Evolutionary conservation across 2,797 vertebrate genomes (phyloP), one percentile per base, ranked within the genome.

Genomic region (Staurois parvus): DNA sequence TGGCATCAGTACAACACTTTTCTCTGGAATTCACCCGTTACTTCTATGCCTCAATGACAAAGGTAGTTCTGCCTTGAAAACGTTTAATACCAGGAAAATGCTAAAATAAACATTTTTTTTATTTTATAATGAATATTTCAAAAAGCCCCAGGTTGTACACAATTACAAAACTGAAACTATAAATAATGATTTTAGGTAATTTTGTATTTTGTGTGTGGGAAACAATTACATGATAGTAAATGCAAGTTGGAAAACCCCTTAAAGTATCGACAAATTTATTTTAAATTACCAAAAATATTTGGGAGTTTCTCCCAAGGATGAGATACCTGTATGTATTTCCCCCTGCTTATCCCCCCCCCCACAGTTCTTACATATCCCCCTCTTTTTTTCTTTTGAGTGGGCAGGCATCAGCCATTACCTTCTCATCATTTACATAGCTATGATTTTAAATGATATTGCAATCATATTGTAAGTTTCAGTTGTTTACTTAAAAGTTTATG

Each of bases 1-100:
- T 83, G 64, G 64, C 73, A 37, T 52, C 64, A 37, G 45, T 52
- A 28, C 34, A 37, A 52, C 2, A 28, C 24, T 70, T 70, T 59
- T 77, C 56, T 76, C 42, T 76, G 82, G 82, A 84, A 76, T 70
- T 42, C 52, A 69, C 59, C 82, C 48, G 69, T 48, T 32, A 70
- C 3, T 76, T 45, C 76, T 76, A 69, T 52, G 69, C 17, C 48
- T 19, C 45, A 84, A 29, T 73, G 15, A 81, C 69, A 28, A 17
- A 76, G 56, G 37, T 52, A 37, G 28, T 74, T 75, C 10, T 74
- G 24, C 4, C 48, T 68, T 59, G 79, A 32, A 34, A 76, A 13
- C 42, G 11, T 42, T 34, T 66, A 28, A 75, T 75, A 83, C 72
- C 67, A 72, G 21, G 32, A 76, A 30, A 59, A 52, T 26, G 2